Base-by-base conservation (phyloP, 2,797 vertebrate species). In the Varecia variegata region DNA sequence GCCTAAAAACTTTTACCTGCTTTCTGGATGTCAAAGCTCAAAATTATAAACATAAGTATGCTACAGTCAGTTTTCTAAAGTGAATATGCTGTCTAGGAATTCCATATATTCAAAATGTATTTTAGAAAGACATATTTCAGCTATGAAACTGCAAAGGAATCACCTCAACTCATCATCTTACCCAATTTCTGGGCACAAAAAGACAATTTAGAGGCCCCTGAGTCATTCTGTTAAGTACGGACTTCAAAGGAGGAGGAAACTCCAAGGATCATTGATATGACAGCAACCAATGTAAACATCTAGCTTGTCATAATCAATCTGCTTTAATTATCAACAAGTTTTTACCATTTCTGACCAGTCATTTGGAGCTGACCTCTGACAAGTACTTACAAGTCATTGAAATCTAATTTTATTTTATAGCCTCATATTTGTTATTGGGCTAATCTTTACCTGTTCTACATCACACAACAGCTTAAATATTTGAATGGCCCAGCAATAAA, bases 371-470 rank as follows among this genome's bases (percentile, higher is more conserved):
- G 97, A 97, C 96, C 97, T 97, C 71, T 92, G 95, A 92, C 35
- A 96, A 98, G 83, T 76, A 94, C 91, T 97, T 94, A 96, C 94
- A 96, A 97, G 86, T 92, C 97, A 97, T 89, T 35, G 79, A 94
- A 96, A 97, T 96, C 96, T 97, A 52, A 7, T 98, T 98, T 97
- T 90, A 96, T 97, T 98, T 98, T 97, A 97, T 20, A 96, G 97
- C 93, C 96, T 95, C 95, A 94, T 90, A 94, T 97, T 97, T 98
- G 96, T 97, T 97, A 97, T 93, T 97, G 95, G 92, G 77, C 95
- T 98, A 98, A 98, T 97, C 97, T 97, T 93, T 90, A 97, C 88
- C 97, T 98, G 96, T 86, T 98, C 96, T 95, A 96, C 96, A 97
- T 30, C 98, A 98, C 96, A 96, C 94, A 95, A 96, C 87, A 97